Percentiles rank a stretch among this genome's conserved stretches.
Conservation (phyloP, 2,113 vertebrate species). For the Oostethus manadensis region DNA sequence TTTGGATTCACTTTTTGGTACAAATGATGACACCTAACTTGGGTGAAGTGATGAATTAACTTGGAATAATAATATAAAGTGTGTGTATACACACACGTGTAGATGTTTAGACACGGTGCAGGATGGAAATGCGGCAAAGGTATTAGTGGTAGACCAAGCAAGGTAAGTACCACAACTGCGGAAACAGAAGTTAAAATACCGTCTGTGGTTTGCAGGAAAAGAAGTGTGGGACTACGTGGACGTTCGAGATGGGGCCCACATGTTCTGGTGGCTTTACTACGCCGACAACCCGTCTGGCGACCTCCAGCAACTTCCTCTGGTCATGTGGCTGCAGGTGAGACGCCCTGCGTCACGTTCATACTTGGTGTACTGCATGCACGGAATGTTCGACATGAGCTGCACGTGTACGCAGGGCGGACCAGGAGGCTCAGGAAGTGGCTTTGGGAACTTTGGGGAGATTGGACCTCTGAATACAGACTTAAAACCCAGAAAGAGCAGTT, state of each 20-base stretch:
- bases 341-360: background rate
- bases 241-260: slow-evolving; percentile 83
- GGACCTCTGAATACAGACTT: slow-evolving; percentile 80
- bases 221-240: slow-evolving; percentile 86
- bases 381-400: background rate
- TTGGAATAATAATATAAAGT: too few relatives aligned
- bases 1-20: too few relatives aligned
- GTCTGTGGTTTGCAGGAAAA: slow-evolving; percentile 41
- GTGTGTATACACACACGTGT: too few relatives aligned
- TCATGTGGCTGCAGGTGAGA: slow-evolving; percentile 95
- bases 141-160: too few relatives aligned
- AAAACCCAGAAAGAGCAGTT: slow-evolving; percentile 80
- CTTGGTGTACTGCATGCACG: background rate
- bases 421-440: slow-evolving; percentile 89
- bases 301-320: slow-evolving; percentile 78
- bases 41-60: too few relatives aligned
- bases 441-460: slow-evolving; percentile 95
- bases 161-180: too few relatives aligned
- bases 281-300: slow-evolving; percentile 67
- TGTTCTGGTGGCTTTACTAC: slow-evolving; percentile 98
- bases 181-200: background rate
- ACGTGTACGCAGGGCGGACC: slow-evolving; percentile 80
- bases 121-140: too few relatives aligned
- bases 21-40: too few relatives aligned
- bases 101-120: too few relatives aligned